Evolutionary conservation across 2,888 invertebrate genomes (phyloP).

Genomic region (Idaea aversata): DNA sequence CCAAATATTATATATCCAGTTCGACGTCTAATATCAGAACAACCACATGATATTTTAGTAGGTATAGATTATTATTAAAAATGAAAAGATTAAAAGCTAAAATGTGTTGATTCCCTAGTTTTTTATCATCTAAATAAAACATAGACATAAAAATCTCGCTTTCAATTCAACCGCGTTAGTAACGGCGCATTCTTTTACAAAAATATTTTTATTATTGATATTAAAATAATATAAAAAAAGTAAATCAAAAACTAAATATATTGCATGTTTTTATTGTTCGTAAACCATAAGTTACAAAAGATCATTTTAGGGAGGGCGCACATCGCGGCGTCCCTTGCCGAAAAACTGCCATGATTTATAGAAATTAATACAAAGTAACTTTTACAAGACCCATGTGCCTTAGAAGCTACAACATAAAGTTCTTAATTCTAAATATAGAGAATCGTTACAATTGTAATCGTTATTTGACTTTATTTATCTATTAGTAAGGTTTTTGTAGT

Average conservation of each 20-base stretch:
- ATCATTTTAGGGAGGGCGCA: constrained; percentile 38
- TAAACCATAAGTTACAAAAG: constrained; percentile 29
- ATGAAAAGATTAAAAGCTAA: too few relatives aligned
- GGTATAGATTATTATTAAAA: too few relatives aligned
- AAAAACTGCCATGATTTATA: constrained; percentile 44
- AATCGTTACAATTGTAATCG: constrained; percentile 25
- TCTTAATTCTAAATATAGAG: constrained; percentile 7
- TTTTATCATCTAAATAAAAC: not conserved
- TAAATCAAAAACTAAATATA: constrained; percentile 21
- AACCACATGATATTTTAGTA: too few relatives aligned
- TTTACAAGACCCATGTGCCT: constrained; percentile 2
- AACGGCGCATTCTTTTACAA: not conserved
- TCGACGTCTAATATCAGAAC: too few relatives aligned
- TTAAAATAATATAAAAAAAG: not conserved
- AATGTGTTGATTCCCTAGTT: not conserved
- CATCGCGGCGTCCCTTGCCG: constrained; percentile 34
- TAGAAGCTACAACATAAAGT: constrained; percentile 9
- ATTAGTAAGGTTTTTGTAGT: constrained; percentile 57
- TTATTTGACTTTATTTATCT: constrained; percentile 65
- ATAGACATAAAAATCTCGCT: not conserved
- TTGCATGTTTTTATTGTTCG: constrained; percentile 33
- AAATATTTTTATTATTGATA: not conserved
- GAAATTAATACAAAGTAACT: constrained; percentile 12
- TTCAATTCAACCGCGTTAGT: not conserved
- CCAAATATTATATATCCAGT: too few relatives aligned